phyloP scores from a whole-genome alignment of 2,113 vertebrate species.

The Protobothrops mucrosquamatus region DNA sequence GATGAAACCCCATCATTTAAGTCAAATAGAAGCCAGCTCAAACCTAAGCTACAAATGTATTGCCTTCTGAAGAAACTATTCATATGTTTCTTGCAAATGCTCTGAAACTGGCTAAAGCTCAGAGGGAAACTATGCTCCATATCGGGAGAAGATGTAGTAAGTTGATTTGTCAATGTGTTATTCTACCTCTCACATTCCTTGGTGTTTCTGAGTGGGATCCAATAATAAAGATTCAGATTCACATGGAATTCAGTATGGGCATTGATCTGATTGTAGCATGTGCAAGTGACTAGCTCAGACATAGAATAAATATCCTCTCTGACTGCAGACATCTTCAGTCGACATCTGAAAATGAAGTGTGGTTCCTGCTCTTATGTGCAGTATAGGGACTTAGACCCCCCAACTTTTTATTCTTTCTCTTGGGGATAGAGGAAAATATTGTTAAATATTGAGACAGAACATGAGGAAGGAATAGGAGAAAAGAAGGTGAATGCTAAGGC shows the following conservation, averaged over 20 bases:
- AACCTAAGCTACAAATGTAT: too few species aligned
- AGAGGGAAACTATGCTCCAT: not conserved
- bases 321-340: not conserved
- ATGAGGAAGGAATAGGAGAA: not conserved
- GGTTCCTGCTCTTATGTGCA: not conserved
- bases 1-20: not conserved
- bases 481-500: not conserved
- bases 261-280: not conserved
- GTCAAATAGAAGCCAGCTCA: not conserved
- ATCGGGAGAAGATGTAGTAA: not conserved
- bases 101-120: not conserved
- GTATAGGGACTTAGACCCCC: not conserved
- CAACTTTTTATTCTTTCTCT: not conserved
- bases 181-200: not conserved
- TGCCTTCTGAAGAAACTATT: too few species aligned
- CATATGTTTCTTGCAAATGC: not conserved
- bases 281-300: not conserved
- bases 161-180: not conserved
- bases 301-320: not conserved
- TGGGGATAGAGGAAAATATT: not conserved
- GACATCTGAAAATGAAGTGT: not conserved
- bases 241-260: not conserved
- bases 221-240: not conserved
- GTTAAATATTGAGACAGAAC: not conserved
- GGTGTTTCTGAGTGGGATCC: not conserved